Evolutionary conservation across 1,140 invertebrate species (phyloP).

Genomic region (Rhyzopertha dominica): DNA sequence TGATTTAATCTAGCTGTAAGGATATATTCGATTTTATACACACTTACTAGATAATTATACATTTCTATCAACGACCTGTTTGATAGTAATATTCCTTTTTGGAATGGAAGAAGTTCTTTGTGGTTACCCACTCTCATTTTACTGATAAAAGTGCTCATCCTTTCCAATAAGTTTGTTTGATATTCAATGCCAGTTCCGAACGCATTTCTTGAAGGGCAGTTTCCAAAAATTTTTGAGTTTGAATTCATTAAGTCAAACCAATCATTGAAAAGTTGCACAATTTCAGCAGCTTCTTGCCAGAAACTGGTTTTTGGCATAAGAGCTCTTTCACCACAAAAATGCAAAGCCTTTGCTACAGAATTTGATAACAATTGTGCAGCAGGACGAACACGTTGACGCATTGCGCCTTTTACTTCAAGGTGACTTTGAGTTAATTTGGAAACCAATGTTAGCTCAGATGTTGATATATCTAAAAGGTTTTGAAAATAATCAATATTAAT

Average conservation of each 20-base stretch:
- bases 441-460: conserved; percentile 18
- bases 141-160: not conserved
- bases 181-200: conserved; percentile 9
- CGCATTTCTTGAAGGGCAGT: conserved; percentile 5
- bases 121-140: conserved; percentile 12
- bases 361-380: too few species aligned
- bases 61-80: too few species aligned
- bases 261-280: conserved; percentile 12
- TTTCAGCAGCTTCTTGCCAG: conserved; percentile 10
- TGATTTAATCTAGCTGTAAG: conserved; percentile 24
- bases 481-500: conserved; percentile 21
- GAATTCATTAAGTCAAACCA: conserved; percentile 14
- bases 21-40: too few species aligned
- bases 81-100: conserved; percentile 14
- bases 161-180: conserved; percentile 9
- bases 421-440: conserved; percentile 12
- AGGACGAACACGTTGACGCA: too few species aligned
- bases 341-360: conserved; percentile 5
- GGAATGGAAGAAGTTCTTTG: conserved; percentile 12
- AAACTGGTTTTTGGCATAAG: too few species aligned
- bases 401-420: conserved; percentile 6
- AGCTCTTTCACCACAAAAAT: conserved; percentile 3
- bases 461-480: conserved; percentile 13
- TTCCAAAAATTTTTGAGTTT: conserved; percentile 2
- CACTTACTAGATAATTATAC: too few species aligned